Evolutionary conservation across 1,140 invertebrate species (phyloP).

Genomic region (Ylistrum balloti): DNA sequence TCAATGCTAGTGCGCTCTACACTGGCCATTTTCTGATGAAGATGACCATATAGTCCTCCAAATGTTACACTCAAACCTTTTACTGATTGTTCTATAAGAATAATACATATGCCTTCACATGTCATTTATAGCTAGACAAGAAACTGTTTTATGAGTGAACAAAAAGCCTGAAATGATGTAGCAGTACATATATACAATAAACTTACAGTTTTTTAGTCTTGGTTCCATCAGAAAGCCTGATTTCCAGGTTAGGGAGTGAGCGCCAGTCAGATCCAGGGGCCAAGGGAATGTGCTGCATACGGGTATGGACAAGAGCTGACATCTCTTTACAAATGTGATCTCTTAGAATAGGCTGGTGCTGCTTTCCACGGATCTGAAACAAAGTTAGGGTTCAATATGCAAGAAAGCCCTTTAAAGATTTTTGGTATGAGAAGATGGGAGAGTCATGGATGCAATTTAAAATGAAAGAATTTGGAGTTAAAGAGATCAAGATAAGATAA

Average conservation of each 20-base stretch:
- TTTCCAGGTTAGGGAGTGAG: conserved; percentile 91
- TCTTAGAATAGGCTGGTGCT: conserved; percentile 85
- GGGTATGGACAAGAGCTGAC: conserved; percentile 89
- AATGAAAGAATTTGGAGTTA: background rate
- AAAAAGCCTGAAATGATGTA: too few relatives aligned
- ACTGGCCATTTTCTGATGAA: too few relatives aligned
- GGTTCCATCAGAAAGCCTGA: conserved; percentile 88
- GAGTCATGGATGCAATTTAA: background rate
- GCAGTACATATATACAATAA: too few relatives aligned
- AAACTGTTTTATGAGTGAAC: too few relatives aligned
- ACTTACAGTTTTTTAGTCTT: conserved; percentile 86
- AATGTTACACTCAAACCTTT: too few relatives aligned
- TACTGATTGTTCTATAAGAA: too few relatives aligned
- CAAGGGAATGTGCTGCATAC: conserved; percentile 90
- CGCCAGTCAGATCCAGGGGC: conserved; percentile 92
- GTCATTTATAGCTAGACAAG: too few relatives aligned
- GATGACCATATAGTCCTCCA: too few relatives aligned
- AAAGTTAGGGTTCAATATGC: conserved; percentile 19
- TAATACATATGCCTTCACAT: too few relatives aligned
- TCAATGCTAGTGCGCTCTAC: too few relatives aligned
- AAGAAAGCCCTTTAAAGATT: background rate
- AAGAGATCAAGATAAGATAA: background rate
- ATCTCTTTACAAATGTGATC: conserved; percentile 95
- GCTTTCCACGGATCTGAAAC: conserved; percentile 86
- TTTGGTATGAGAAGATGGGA: background rate